A percentile compares a stretch with the other conserved stretches of the same genome.
These are phyloP conservation scores for Amblyteles armatorius DNA, from an alignment of 2,888 invertebrate species.

Conservation along the genomic window DNA sequence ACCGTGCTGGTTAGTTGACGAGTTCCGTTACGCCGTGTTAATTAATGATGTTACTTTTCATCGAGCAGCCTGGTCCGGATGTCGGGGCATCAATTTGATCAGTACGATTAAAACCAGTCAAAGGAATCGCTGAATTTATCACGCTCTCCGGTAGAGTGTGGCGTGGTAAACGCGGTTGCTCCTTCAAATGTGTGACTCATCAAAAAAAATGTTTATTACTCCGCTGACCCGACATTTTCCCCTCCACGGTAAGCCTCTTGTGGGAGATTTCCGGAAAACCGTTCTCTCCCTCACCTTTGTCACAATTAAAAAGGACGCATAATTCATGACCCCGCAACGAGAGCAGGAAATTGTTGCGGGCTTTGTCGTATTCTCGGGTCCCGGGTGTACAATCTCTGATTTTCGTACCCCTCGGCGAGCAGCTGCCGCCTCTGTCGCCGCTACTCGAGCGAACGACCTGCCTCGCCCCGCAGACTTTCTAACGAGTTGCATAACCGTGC, in stretches of 20 bases:
- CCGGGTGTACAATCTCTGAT: conserved; percentile 64
- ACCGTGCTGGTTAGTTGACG: not conserved
- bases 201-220: not conserved
- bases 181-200: not conserved
- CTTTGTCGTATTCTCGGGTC: conserved; percentile 51
- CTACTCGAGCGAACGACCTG: conserved; percentile 56
- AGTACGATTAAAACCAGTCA: too few species aligned
- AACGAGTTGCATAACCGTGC: conserved; percentile 42
- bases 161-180: not conserved
- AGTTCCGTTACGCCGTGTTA: not conserved
- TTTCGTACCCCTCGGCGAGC: conserved; percentile 55
- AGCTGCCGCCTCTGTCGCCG: conserved; percentile 57
- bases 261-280: not conserved
- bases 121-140: too few species aligned
- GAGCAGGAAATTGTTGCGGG: conserved; percentile 51
- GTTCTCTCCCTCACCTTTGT: conserved; percentile 15
- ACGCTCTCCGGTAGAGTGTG: too few species aligned
- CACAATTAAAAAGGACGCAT: conserved; percentile 56
- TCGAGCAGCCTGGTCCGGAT: not conserved
- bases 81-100: too few species aligned
- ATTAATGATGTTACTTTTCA: not conserved
- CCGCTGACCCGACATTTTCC: conserved; percentile 1
- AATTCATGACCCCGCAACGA: conserved; percentile 7
- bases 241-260: not conserved
- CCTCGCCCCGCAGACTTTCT: conserved; percentile 57